These are phyloP conservation scores for Mionectes macconnelli DNA, from an alignment of 2,113 vertebrate species.

Conservation along the genomic window DNA sequence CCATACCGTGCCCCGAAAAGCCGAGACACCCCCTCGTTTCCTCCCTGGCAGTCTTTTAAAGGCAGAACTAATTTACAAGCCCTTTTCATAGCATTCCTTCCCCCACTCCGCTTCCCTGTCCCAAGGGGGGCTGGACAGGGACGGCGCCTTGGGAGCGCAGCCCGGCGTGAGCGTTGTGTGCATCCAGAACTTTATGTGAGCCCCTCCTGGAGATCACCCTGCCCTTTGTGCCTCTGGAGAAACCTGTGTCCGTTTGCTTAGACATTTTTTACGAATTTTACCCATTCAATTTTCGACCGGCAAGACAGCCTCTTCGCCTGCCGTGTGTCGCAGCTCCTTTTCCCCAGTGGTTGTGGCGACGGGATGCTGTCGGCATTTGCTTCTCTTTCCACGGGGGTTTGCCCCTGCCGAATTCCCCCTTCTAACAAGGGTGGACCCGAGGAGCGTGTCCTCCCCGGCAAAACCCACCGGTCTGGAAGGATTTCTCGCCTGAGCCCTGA, in stretches of 20 bases:
- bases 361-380: not conserved
- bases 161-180: not conserved
- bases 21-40: not conserved
- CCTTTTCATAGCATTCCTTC: not conserved
- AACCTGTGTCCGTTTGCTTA: not conserved
- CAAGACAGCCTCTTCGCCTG: not conserved
- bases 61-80: not conserved
- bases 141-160: fast-evolving
- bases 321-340: not conserved
- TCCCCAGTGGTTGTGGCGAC: no score
- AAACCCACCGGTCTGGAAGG: fast-evolving
- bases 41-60: not conserved
- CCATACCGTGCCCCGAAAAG: not conserved
- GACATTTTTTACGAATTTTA: not conserved
- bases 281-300: not conserved
- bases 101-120: no score
- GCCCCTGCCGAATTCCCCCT: not conserved
- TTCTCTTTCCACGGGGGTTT: not conserved
- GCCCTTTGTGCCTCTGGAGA: not conserved
- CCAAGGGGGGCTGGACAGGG: not conserved
- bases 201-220: no score
- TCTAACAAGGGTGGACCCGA: not conserved
- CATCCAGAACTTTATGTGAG: not conserved
- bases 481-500: not conserved
- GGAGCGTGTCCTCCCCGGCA: not conserved